Evolutionary conservation across 2,888 invertebrate genomes (phyloP), one percentile per base, ranked within the genome.

Genomic region (Cetonia aurata): DNA sequence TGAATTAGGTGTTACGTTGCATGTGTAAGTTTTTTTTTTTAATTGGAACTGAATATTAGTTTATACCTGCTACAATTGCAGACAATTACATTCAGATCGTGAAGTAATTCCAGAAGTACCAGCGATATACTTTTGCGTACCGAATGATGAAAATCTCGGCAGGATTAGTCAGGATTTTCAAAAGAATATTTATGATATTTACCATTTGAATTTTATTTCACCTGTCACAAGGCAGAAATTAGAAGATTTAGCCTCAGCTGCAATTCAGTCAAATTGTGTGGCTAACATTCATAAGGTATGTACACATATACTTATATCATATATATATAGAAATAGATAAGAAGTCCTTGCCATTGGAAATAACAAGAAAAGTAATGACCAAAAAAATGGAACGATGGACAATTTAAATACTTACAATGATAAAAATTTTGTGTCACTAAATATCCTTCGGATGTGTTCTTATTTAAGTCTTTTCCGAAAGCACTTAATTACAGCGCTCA

Each of bases 61-160:
- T 44, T 44, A 6, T 53, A n/a, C 6, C 37, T 37, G 37, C 37
- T 8, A 37, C 37, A 6, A 17, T 80, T 86, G 9, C 84, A 95
- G 95, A 42, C 93, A 94, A 83, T 86, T 96, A 66, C 96, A 96
- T 85, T 94, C 95, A 6, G 94, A 95, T 81, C 88, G 95, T 71
- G 95, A 95, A 82, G 89, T 92, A n/a, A 96, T 99, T 79, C 98
- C 98, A 6, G 99, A 99, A 87, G 99, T 99, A 1, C 99, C 99
- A 57, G 98, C 98, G 0, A 93, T 99, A 46, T 99, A 99, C 84
- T 99, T 99, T 85, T 97, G 99, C 84, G 90, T 95, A 75, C 98
- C 99, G 2, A 93, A 94, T 10, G 96, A 98, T 81, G 98, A 99
- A 83, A 99, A 99, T 85, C 88, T 99, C 50, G 94, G 93, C 56